These are phyloP conservation scores for Bursaphelenchus okinawaensis DNA, from an alignment of 2,888 invertebrate species.

Conservation along the genomic window DNA sequence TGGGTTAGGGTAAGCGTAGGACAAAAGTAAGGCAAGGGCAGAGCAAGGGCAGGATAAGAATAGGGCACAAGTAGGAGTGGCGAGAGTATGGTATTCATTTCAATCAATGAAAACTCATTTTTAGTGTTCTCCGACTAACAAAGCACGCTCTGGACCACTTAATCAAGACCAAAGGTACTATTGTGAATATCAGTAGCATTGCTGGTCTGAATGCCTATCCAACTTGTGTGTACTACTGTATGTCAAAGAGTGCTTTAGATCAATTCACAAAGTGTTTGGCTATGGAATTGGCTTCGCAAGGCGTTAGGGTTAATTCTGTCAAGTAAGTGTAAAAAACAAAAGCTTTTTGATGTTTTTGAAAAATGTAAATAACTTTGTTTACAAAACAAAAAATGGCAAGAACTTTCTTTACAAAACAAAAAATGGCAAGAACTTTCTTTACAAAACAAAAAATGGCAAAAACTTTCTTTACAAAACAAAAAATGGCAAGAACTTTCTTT, in stretches of 20 bases:
- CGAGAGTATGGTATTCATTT: neutral
- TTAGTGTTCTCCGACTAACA: constrained; percentile 50
- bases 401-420: no score
- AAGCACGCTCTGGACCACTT: constrained; percentile 43
- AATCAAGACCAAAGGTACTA: constrained; percentile 66
- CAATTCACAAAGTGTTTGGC: constrained; percentile 89
- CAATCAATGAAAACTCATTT: neutral
- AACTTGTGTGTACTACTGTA: constrained; percentile 67
- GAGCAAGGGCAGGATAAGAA: no score
- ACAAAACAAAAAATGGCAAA: neutral
- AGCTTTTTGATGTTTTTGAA: no score
- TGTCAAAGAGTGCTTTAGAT: constrained; percentile 88
- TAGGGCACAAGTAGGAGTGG: no score
- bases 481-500: no score
- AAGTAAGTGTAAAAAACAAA: constrained; percentile 66
- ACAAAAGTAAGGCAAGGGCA: no score
- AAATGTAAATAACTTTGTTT: neutral
- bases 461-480: no score
- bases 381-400: neutral
- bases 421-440: neutral
- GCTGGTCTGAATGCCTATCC: constrained; percentile 73
- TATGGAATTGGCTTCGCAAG: constrained; percentile 65
- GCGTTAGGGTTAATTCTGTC: constrained; percentile 80
- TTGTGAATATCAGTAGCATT: constrained; percentile 83
- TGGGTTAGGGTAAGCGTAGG: no score